Base-by-base conservation (phyloP, 2,888 invertebrate species). In the Seladonia tumulorum region DNA sequence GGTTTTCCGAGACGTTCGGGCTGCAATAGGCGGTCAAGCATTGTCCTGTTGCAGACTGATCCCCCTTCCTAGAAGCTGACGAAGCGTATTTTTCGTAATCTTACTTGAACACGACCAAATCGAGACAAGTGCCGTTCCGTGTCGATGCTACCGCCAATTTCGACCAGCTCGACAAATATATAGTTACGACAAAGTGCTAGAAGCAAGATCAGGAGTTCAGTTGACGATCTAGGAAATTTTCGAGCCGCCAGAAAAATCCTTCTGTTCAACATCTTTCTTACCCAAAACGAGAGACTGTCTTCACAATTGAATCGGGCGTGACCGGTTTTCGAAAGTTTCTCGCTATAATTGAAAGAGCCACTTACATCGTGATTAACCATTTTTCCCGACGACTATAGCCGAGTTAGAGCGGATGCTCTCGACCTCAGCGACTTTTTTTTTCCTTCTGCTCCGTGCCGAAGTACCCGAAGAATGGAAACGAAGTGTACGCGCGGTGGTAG, bases 381-480 rank as follows among this genome's bases (percentile, higher is more conserved):
- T 77, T 7, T 53, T 74, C 42, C 71, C 47, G 73, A 86, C 79
- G 79, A 73, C 82, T 86, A 81, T 87, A 76, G 79, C 75, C 70
- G 84, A 76, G 77, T 85, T 87, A 85, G 82, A 80, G 79, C 82
- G 82, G 76, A 87, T 87, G 80, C 87, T 81, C 88, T 85, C 88
- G 88, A 87, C 87, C 88, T 87, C 80, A 63, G 60, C 81, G 79
- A 78, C 42, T 82, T 87, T 77, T 82, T 87, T 85, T n/a, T n/a
- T n/a, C n/a, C n/a, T n/a, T 75, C 78, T 79, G 76, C 79, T 88
- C 18, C 82, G 87, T 85, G 88, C 82, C 83, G 74, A 87, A 82
- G 85, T 85, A 82, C 79, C 88, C 75, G 78, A 80, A 87, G 81
- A 88, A 87, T 87, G 79, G 85, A 82, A 82, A 88, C 85, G 88